Evolutionary conservation across 2,797 vertebrate species (phyloP).

Genomic region (Brachyalestes nurse): DNA sequence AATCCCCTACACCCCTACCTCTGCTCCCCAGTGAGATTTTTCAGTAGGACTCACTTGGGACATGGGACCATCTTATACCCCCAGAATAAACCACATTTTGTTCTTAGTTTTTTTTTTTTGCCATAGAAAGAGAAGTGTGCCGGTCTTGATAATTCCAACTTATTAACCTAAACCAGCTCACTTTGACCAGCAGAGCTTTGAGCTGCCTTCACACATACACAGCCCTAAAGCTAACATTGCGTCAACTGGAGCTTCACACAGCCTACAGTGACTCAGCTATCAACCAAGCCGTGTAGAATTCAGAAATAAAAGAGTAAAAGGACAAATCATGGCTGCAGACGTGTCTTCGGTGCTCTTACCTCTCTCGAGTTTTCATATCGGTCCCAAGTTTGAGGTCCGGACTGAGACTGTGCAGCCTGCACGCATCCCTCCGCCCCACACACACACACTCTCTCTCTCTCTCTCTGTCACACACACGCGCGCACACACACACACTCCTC

Average conservation of each 20-base stretch:
- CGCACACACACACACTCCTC: neutral
- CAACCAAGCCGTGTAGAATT: slow-evolving; percentile 2
- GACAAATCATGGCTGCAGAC: neutral
- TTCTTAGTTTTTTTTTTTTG: neutral
- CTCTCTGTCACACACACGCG: too few relatives aligned
- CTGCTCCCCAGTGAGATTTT: neutral
- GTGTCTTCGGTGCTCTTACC: slow-evolving; percentile 69
- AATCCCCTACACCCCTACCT: neutral
- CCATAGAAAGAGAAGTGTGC: neutral
- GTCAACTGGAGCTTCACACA: slow-evolving; percentile 64
- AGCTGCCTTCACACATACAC: neutral
- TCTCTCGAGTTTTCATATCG: slow-evolving; percentile 70
- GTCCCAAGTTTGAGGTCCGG: slow-evolving; percentile 71
- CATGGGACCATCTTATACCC: neutral
- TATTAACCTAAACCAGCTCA: neutral
- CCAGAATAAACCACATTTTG: neutral
- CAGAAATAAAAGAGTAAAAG: slow-evolving; percentile 4
- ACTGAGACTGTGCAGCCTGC: slow-evolving; percentile 66
- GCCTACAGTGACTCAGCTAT: slow-evolving; percentile 78
- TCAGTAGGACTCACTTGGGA: neutral
- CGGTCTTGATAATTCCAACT: neutral
- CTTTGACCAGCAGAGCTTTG: neutral
- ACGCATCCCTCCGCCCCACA: slow-evolving; percentile 61
- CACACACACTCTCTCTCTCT: neutral
- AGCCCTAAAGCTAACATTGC: slow-evolving; percentile 63